Base-by-base conservation (phyloP, 2,797 vertebrate genomes). In the Sebastolobus altivelis region DNA sequence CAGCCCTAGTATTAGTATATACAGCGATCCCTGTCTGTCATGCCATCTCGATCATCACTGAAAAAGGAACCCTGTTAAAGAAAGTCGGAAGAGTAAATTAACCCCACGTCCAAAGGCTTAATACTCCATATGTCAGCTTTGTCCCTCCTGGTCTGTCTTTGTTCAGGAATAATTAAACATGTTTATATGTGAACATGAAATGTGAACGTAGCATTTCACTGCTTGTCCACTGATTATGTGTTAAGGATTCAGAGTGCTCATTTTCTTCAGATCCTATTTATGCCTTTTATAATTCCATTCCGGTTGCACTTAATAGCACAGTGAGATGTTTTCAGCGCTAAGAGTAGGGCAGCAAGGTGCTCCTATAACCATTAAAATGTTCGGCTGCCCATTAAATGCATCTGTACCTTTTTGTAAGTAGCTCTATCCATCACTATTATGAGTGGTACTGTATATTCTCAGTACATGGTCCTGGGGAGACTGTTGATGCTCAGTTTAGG, bases 301-400 rank as follows among this genome's bases (percentile, higher is more conserved):
- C 18, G 16, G 79, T 83, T 81, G 79, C 83, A 84, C 76, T 85
- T 84, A 87, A 91, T 74, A 77, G 78, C 77, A 83, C 33, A 66
- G 71, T 37, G 56, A 86, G 81, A 75, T 85, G 81, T 77, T 77
- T 68, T 80, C 71, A 79, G 70, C 85, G 63, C 82, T 77, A 65
- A 66, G 75, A 82, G 77, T 31, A 80, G 68, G 75, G 72, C 82
- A 90, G 77, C 66, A 80, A 87, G 88, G 87, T 90, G 82, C 82
- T 80, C 80, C 72, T 82, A 85, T 88, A 90, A 86, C 89, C 91
- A 93, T 93, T 93, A 93, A 92, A 89, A 91, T 85, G 84, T 92
- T 92, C 43, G 29, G 87, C 84, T 86, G 65, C 80, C 87, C 81
- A 87, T 92, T 93, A 93, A 93, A 91, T 90, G 82, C 89, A 89